phyloP scores from a whole-genome alignment of 2,888 invertebrate species.

The Lasioglossum calceatum region DNA sequence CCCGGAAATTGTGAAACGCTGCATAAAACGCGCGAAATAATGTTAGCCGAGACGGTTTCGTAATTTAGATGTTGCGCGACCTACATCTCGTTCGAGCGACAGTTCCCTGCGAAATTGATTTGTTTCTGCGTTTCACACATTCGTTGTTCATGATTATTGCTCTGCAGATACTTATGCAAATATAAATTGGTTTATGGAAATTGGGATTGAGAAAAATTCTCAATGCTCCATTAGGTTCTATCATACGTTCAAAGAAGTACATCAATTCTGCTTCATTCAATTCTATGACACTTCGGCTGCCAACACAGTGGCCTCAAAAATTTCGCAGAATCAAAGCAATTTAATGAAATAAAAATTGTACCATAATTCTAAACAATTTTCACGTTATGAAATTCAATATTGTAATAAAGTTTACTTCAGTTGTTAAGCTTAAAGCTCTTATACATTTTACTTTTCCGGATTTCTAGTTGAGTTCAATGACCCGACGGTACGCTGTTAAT shows the following conservation, averaged over 20 bases:
- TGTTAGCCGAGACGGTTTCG: neutral
- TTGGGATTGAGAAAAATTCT: neutral
- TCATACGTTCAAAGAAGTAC: neutral
- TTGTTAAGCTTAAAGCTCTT: neutral
- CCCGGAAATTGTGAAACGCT: conserved; percentile 5
- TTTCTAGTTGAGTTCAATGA: neutral
- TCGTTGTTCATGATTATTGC: neutral
- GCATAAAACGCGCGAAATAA: conserved; percentile 4
- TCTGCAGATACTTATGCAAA: neutral
- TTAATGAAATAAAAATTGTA: neutral
- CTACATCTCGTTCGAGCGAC: neutral
- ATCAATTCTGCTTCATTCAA: neutral
- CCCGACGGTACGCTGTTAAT: neutral
- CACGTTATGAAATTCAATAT: no score
- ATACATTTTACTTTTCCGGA: neutral
- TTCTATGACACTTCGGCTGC: neutral
- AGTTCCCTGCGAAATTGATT: neutral
- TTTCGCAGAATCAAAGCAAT: neutral
- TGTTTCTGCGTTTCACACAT: neutral
- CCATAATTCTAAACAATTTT: no score
- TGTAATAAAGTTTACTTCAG: neutral
- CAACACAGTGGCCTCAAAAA: neutral
- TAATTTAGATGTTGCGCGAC: neutral
- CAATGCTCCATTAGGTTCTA: neutral
- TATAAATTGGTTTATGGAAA: neutral